Conservation (phyloP, 2,113 vertebrate genomes). For the Nibea coibor region DNA sequence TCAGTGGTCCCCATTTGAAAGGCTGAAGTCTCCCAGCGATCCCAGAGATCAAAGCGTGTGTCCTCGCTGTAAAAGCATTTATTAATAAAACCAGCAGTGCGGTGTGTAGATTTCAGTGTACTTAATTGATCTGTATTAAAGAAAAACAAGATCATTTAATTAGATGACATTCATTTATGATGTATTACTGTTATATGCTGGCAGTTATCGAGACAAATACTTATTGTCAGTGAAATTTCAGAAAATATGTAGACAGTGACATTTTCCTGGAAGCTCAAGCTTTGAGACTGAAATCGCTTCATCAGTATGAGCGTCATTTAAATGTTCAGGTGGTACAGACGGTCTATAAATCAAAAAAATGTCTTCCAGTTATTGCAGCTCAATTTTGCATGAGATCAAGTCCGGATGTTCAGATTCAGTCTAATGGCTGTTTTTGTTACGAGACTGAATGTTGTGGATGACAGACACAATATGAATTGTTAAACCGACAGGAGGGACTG, state of each 20-base stretch:
- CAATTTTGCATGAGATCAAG: background rate
- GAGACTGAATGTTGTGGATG: background rate
- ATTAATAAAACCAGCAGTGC: conserved; percentile 31
- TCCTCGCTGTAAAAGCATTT: background rate
- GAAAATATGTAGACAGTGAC: background rate
- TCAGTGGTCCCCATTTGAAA: conserved; percentile 72
- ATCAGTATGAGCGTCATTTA: background rate
- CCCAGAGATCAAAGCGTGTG: background rate
- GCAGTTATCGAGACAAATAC: background rate
- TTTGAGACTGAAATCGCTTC: conserved; percentile 5
- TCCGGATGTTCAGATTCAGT: background rate
- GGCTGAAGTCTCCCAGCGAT: background rate
- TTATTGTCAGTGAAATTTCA: background rate
- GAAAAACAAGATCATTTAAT: background rate
- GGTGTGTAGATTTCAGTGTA: background rate
- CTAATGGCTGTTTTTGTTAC: background rate
- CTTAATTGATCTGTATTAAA: background rate
- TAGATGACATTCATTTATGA: background rate
- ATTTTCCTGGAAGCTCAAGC: background rate
- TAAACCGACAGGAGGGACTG: background rate
- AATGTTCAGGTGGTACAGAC: conserved; percentile 11
- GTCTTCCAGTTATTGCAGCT: conserved; percentile 20
- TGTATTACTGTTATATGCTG: background rate
- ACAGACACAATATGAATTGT: background rate
- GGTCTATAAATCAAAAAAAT: background rate